These are phyloP conservation scores for Drosophila aldrichi DNA, from an alignment of 2,888 invertebrate genomes.

Conservation along the genomic window DNA sequence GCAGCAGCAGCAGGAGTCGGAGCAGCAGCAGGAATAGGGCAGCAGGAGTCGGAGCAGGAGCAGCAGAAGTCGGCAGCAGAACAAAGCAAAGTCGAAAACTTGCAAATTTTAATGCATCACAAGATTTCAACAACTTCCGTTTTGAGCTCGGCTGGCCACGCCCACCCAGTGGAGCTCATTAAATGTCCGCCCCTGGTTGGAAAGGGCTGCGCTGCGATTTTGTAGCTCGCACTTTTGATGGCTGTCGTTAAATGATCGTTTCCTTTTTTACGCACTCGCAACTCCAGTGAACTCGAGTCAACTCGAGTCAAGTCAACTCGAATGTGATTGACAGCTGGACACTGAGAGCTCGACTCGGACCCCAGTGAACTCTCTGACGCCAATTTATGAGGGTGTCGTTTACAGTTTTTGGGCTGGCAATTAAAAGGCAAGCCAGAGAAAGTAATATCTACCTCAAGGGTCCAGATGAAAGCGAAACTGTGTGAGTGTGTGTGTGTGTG, in stretches of 20 bases:
- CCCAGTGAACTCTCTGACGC: constrained; percentile 10
- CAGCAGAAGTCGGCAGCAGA: constrained; percentile 10
- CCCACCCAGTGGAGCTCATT: constrained; percentile 52
- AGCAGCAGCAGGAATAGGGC: constrained; percentile 19
- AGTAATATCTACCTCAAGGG: constrained; percentile 19
- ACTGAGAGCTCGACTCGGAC: constrained; percentile 31
- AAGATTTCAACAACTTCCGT: constrained; percentile 65
- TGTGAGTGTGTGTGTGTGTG: not conserved
- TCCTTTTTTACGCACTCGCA: constrained; percentile 62
- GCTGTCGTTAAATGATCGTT: constrained; percentile 67
- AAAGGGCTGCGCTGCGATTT: constrained; percentile 5
- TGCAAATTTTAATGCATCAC: constrained; percentile 79
- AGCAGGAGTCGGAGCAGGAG: constrained; percentile 18
- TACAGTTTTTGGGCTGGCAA: constrained; percentile 64
- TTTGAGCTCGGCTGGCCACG: constrained; percentile 33
- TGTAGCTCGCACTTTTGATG: constrained; percentile 31
- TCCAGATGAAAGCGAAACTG: constrained; percentile 49
- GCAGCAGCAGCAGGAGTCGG: constrained; percentile 40
- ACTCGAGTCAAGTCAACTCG: constrained; percentile 16
- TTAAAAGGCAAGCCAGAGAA: constrained; percentile 56
- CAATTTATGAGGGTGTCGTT: constrained; percentile 74
- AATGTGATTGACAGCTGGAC: constrained; percentile 76
- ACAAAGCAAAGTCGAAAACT: constrained; percentile 77
- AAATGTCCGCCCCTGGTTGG: constrained; percentile 31
- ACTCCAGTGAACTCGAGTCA: not conserved